Conservation (phyloP, 2,113 vertebrate genomes). For the Empidonax traillii region DNA sequence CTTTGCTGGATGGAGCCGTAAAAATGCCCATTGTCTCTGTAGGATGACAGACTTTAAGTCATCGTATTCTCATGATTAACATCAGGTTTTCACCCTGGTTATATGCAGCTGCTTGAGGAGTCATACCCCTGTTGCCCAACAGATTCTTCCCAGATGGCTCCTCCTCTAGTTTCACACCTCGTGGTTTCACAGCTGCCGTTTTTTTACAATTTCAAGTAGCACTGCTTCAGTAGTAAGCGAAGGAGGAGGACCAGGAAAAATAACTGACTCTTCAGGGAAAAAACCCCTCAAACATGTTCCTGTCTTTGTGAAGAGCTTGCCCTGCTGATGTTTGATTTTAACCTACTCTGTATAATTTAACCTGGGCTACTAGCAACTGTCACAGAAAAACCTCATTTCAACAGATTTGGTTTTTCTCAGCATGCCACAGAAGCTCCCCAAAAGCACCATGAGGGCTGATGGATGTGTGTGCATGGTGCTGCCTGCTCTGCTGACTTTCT, state of each 20-base stretch:
- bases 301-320: background rate
- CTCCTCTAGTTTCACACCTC: background rate
- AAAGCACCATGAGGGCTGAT: fast-evolving
- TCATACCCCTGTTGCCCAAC: background rate
- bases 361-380: background rate
- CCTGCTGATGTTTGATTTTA: background rate
- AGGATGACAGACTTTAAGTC: background rate
- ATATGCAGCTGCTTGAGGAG: background rate
- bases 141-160: background rate
- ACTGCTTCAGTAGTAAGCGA: background rate
- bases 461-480: fast-evolving
- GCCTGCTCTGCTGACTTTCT: background rate
- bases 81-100: background rate
- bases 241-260: background rate
- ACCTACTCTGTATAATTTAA: background rate
- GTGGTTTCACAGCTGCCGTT: background rate
- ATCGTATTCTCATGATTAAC: background rate
- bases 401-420: background rate
- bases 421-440: background rate
- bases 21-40: background rate
- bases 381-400: background rate
- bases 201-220: background rate
- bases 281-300: fast-evolving
- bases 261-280: background rate
- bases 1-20: background rate